Percentiles rank a stretch among this genome's conserved stretches.
These are phyloP conservation scores for Chaunax sp. DNA, from an alignment of 2,797 vertebrate species.

Conservation along the genomic window DNA sequence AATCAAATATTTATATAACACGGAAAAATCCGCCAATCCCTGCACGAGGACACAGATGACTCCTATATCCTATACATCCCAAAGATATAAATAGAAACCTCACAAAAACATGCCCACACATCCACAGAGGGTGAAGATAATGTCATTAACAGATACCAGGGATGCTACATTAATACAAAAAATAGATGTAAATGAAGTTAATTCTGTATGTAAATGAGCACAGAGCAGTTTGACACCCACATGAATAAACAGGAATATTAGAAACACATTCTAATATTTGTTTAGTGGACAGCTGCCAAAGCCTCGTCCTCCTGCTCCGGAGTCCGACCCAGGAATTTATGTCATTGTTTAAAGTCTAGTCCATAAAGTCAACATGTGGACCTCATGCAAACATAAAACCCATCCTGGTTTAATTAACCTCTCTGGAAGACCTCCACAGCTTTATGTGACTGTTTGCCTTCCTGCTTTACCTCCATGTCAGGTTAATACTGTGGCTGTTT, in stretches of 20 bases:
- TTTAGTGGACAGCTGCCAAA: constrained; percentile 4
- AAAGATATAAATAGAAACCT: too few relatives aligned
- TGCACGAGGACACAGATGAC: too few relatives aligned
- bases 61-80: too few relatives aligned
- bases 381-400: constrained; percentile 1
- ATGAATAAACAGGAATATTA: neutral
- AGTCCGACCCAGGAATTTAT: neutral
- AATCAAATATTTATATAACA: too few relatives aligned
- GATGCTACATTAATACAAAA: too few relatives aligned
- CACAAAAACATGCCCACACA: too few relatives aligned
- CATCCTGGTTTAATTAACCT: constrained; percentile 16
- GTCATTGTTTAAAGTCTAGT: neutral
- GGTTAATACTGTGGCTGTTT: neutral
- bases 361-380: constrained; percentile 11
- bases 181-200: too few relatives aligned
- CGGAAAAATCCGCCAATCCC: too few relatives aligned
- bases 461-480: neutral
- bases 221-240: neutral
- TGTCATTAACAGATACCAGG: too few relatives aligned
- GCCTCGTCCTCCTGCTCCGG: neutral
- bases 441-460: constrained; percentile 1
- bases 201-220: neutral
- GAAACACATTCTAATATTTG: neutral
- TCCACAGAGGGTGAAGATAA: too few relatives aligned
- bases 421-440: neutral